Evolutionary conservation across 2,888 invertebrate species (phyloP), one percentile per base, ranked within the genome.

Genomic region (Caradrina kadenii): DNA sequence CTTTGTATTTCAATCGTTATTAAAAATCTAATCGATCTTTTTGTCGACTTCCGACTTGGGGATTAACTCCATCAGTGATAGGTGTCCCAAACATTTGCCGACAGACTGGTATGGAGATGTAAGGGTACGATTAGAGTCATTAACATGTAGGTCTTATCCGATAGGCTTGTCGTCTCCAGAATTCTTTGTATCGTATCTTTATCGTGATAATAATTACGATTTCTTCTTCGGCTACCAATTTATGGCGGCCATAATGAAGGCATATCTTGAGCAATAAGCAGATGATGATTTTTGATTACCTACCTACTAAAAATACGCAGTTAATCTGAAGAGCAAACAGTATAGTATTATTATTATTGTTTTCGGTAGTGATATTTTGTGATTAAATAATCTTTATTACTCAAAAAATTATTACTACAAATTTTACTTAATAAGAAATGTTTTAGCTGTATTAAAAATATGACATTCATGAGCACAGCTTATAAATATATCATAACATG

Each of bases 1-100:
- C 74, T 74, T 69, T 74, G 55, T 63, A 26, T 65, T 60, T 11
- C n/a, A 48, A 78, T 73, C 59, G 21, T 7, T 48, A 42, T 11
- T 15, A n/a, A 49, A 48, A 59, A 79, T 78, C 62, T 74, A 53
- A 69, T 69, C 65, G 39, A 60, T 63, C 17, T 35, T 10, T 15
- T 66, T 66, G 8, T 6, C 0, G 48, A 56, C 65, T 74, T 77
- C 74, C 69, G 55, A 55, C 48, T 53, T 49, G 0, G 1, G 17
- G 65, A 71, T 73, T 56, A 39, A 21, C 26, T 72, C 64, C 39
- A 48, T 26, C 11, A 39, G 26, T 62, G 35, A 52, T 42, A 52
- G 49, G 1, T 45, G 19, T 31, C 35, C 21, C 39, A 21, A 68
- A 52, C 45, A 60, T 10, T n/a, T 52, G 52, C 22, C 59, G 45